A percentile compares a stretch with the other conserved stretches of the same genome.
Conservation (phyloP, 2,888 invertebrate genomes). For the Capitulum mitella region DNA sequence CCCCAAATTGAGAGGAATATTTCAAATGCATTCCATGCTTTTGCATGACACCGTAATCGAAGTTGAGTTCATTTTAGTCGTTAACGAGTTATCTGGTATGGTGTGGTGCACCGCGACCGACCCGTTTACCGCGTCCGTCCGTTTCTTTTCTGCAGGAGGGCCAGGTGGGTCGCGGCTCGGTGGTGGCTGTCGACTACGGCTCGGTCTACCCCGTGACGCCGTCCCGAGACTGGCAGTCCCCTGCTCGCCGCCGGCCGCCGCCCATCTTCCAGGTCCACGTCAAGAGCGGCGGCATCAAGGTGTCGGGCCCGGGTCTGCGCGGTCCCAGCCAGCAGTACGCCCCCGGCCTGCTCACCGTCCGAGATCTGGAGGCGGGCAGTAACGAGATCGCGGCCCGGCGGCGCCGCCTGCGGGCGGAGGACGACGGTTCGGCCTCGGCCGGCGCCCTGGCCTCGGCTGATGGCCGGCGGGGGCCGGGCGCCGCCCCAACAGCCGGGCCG, state of each 20-base stretch:
- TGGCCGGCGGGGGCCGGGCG: too few relatives aligned
- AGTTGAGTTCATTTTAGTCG: too few relatives aligned
- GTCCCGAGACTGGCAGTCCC: background rate
- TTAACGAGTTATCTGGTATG: too few relatives aligned
- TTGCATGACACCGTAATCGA: too few relatives aligned
- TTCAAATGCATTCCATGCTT: too few relatives aligned
- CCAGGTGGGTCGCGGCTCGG: background rate
- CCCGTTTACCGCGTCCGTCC: too few relatives aligned
- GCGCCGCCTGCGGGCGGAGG: background rate
- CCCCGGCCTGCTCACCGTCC: background rate
- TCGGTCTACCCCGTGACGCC: background rate
- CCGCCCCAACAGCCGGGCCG: too few relatives aligned
- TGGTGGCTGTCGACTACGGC: conserved; percentile 8
- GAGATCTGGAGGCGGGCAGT: background rate
- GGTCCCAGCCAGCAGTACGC: background rate
- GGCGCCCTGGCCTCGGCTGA: too few relatives aligned
- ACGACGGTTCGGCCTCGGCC: background rate
- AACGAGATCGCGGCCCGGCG: background rate
- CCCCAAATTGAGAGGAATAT: too few relatives aligned
- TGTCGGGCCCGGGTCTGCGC: background rate
- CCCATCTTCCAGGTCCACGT: conserved; percentile 41
- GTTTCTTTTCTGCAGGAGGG: background rate
- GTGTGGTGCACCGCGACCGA: too few relatives aligned
- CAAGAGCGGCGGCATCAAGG: conserved; percentile 7
- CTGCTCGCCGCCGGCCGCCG: conserved; percentile 35